Conservation (phyloP, 2,797 vertebrate genomes). For the Tragopan temminckii region DNA sequence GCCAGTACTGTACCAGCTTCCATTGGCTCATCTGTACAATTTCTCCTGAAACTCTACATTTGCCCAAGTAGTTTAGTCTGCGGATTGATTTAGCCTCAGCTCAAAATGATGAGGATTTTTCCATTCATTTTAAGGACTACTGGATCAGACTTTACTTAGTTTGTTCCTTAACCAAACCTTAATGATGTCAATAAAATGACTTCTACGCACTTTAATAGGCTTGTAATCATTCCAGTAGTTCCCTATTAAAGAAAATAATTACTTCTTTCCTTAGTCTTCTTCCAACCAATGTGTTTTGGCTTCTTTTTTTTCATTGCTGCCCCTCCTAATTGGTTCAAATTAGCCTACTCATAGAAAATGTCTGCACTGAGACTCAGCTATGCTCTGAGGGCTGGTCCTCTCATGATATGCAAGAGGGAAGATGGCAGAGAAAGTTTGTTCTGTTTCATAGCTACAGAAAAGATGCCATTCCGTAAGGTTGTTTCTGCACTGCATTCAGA, state of each 20-base stretch:
- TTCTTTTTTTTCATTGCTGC: background rate
- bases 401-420: background rate
- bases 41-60: background rate
- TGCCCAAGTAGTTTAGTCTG: slow-evolving; percentile 6
- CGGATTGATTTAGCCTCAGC: slow-evolving; percentile 1
- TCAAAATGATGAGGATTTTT: slow-evolving; percentile 24
- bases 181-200: slow-evolving; percentile 23
- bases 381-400: background rate
- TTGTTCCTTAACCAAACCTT: slow-evolving; percentile 25
- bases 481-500: fast-evolving
- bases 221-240: slow-evolving; percentile 32
- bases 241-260: background rate
- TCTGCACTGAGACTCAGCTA: background rate
- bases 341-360: slow-evolving; percentile 19
- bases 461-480: background rate
- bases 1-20: background rate
- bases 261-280: slow-evolving; percentile 12
- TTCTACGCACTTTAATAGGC: slow-evolving; percentile 14
- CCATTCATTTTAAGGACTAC: slow-evolving; percentile 15
- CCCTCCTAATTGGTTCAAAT: slow-evolving; percentile 20
- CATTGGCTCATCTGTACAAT: background rate
- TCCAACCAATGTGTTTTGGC: slow-evolving; percentile 8
- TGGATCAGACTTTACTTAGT: slow-evolving; percentile 24
- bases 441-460: slow-evolving; percentile 32
- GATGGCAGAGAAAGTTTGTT: background rate